A percentile compares a stretch with the other conserved stretches of the same genome.
Evolutionary conservation across 2,113 vertebrate species (phyloP).

Genomic region (Ranitomeya variabilis): DNA sequence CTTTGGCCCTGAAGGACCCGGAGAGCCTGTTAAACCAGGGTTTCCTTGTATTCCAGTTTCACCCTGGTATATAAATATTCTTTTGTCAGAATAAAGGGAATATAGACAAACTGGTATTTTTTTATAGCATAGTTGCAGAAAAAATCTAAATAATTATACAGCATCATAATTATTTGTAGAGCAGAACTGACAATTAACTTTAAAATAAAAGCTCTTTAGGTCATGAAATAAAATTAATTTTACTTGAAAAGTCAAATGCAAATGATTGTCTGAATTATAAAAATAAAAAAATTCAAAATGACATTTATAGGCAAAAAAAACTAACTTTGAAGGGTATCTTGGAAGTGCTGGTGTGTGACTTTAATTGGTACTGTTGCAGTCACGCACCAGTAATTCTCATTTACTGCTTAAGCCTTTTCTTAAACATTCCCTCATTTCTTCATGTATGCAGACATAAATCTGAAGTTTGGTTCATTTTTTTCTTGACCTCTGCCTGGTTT

Average conservation of each 20-base stretch:
- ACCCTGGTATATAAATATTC: conserved; percentile 69
- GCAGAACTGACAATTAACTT: background rate
- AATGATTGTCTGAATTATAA: conserved; percentile 30
- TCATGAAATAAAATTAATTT: conserved; percentile 2
- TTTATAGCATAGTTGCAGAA: no score
- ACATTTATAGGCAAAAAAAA: conserved; percentile 19
- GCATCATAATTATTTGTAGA: background rate
- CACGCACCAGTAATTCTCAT: conserved; percentile 29
- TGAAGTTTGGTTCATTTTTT: conserved; percentile 41
- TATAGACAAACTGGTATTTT: background rate
- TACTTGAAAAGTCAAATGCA: conserved; percentile 9
- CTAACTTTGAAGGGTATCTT: conserved; percentile 27
- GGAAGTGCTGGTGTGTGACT: conserved; percentile 43
- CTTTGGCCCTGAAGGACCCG: conserved; percentile 77
- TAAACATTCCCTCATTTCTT: conserved; percentile 35
- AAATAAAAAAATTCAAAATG: conserved; percentile 21
- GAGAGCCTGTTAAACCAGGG: conserved; percentile 72
- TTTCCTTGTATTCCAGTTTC: conserved; percentile 75
- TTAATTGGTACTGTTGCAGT: conserved; percentile 52
- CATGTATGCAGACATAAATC: conserved; percentile 42
- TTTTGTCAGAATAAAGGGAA: background rate
- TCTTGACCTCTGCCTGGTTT: conserved; percentile 39
- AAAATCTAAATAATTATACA: no score
- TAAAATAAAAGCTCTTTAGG: background rate
- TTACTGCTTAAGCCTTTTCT: conserved; percentile 28